These are phyloP conservation scores for Petrolisthes cinctipes DNA, from an alignment of 2,888 invertebrate species.

Conservation along the genomic window DNA sequence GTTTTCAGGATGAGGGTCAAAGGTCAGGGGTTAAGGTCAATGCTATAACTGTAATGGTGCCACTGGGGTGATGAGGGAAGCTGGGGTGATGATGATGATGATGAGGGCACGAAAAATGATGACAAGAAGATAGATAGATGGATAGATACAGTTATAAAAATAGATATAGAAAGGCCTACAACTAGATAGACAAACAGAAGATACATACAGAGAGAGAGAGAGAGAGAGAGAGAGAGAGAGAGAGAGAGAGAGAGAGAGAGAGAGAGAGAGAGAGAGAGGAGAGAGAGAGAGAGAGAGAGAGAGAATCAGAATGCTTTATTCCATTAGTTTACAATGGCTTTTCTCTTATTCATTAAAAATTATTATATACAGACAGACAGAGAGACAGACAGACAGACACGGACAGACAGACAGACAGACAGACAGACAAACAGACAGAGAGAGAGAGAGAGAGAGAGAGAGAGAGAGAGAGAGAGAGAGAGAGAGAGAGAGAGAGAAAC, in stretches of 20 bases:
- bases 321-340: too few species aligned
- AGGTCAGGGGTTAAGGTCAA: too few species aligned
- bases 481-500: too few species aligned
- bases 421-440: neutral
- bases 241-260: conserved; percentile 1
- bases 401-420: neutral
- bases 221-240: neutral
- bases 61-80: neutral
- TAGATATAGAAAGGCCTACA: neutral
- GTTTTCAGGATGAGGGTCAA: too few species aligned
- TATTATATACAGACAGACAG: neutral
- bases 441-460: neutral
- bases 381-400: neutral
- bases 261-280: neutral
- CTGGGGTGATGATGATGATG: neutral
- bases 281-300: conserved; percentile 28
- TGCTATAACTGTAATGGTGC: too few species aligned
- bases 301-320: conserved; percentile 1
- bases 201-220: neutral
- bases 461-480: neutral
- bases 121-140: neutral
- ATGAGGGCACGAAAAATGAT: neutral
- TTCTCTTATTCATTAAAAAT: too few species aligned
- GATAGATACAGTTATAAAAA: neutral
- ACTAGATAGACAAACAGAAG: neutral